Percentiles rank a stretch among this genome's conserved stretches.
These are phyloP conservation scores for Alca torda DNA, from an alignment of 2,797 vertebrate species.

Conservation along the genomic window DNA sequence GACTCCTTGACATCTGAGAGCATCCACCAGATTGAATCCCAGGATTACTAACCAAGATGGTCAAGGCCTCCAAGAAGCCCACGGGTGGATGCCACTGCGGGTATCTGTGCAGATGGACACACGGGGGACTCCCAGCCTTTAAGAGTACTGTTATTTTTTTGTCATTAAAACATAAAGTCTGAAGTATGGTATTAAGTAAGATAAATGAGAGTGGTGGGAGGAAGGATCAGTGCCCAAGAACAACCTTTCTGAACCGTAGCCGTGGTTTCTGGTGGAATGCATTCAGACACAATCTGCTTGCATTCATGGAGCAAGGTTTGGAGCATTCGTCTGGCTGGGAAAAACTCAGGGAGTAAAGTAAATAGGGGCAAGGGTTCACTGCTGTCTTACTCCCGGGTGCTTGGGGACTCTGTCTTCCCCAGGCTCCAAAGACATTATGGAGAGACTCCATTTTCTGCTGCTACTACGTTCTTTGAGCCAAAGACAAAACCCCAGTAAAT, in stretches of 20 bases:
- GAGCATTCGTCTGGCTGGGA: not conserved
- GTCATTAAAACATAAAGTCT: not conserved
- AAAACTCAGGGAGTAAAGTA: not conserved
- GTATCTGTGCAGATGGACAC: not conserved
- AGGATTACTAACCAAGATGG: not conserved
- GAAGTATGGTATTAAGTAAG: not conserved
- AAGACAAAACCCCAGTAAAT: not conserved
- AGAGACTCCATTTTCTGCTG: not conserved
- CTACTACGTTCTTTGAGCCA: not conserved
- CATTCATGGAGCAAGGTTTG: not conserved
- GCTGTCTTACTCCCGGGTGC: not conserved
- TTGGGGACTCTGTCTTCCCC: not conserved
- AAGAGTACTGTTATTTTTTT: not conserved
- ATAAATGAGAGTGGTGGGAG: not conserved
- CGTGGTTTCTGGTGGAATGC: not conserved
- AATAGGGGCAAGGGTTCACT: not conserved
- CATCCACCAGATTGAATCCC: slow-evolving; percentile 12
- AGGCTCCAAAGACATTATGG: not conserved
- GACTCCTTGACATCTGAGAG: slow-evolving; percentile 66
- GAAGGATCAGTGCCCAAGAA: not conserved
- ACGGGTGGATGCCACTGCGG: accelerated
- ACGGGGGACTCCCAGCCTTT: not conserved
- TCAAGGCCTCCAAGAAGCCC: not conserved
- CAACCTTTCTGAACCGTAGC: not conserved
- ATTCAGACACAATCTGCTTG: not conserved